Evolutionary conservation across 2,113 vertebrate species (phyloP).

Genomic region (Rutilus rutilus): DNA sequence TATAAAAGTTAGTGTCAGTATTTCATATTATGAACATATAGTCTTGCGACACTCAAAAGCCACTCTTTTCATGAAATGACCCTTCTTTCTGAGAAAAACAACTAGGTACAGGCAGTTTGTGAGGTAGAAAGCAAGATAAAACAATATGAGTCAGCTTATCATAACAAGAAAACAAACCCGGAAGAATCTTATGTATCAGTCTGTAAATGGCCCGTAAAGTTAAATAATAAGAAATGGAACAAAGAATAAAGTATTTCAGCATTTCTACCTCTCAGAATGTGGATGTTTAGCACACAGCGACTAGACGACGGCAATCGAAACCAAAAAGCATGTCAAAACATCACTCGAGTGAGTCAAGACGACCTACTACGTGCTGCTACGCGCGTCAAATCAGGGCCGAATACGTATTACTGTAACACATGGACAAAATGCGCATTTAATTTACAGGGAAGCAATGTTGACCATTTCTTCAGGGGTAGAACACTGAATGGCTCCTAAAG

Average conservation of each 20-base stretch:
- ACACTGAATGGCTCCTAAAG: not conserved
- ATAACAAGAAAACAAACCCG: not conserved
- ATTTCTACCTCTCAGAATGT: not conserved
- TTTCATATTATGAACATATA: not conserved
- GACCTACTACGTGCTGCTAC: no score
- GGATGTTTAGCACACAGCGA: not conserved
- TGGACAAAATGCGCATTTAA: not conserved
- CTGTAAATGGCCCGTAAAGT: not conserved
- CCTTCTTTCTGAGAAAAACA: not conserved
- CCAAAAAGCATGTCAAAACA: not conserved
- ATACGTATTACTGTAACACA: slow-evolving; percentile 1
- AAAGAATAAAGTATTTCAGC: no score
- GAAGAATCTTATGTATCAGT: not conserved
- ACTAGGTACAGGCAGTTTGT: not conserved
- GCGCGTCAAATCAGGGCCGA: no score
- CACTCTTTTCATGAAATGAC: not conserved
- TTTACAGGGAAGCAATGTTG: no score
- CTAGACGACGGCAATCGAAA: not conserved
- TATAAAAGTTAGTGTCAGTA: not conserved
- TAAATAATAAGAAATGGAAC: not conserved
- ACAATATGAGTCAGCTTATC: not conserved
- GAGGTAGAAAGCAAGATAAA: not conserved
- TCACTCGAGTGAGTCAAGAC: not conserved
- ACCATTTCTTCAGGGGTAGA: not conserved
- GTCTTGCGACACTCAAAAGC: not conserved